Evolutionary conservation across 2,797 vertebrate genomes (phyloP), one percentile per base, ranked within the genome.

Genomic region (Argya squamiceps): DNA sequence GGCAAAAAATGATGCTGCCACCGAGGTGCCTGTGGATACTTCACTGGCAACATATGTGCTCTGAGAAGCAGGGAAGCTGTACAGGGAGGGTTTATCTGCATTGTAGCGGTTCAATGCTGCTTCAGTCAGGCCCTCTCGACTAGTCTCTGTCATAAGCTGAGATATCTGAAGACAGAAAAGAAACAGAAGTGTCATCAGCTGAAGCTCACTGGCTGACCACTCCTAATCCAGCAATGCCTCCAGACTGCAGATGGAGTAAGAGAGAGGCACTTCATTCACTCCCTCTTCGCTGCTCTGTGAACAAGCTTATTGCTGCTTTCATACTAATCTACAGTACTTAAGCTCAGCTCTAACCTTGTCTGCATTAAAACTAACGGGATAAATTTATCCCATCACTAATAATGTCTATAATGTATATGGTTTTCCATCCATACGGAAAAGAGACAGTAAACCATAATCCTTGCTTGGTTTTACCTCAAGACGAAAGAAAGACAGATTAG

Each of bases 1-100:
- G 97, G 99, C 99, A 53, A 99, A 99, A 98, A 99, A 99, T 19
- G 99, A 99, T 9, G 99, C 99, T 1, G 99, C 99, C 29, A 99
- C 99, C 0, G 99, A 99, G 88, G 99, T 98, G 92, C 98, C 98
- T 27, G 98, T 98, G 11, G 99, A 97, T 29, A 97, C 68, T 97
- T 98, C 84, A 68, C 96, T 96, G 88, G 98, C 97, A 71, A 97
- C 98, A 6, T 98, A 98, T 0, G 98, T 96, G 86, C 98, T 96
- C 87, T 99, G 98, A 13, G 99, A 97, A 76, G 98, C 89, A 1
- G 98, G 98, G 83, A 97, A 82, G 64, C 93, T 97, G 96, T 97
- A 97, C 88, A 98, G 95, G 2, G 93, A 93, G 8, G 98, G 99
- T 59, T 99, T 99, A 97, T 99, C 98, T 29, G 98, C 98, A 77